Evolutionary conservation across 92 coral and sea anemone genomes (phyloP).

Genomic region (Phymanthus crucifer): DNA sequence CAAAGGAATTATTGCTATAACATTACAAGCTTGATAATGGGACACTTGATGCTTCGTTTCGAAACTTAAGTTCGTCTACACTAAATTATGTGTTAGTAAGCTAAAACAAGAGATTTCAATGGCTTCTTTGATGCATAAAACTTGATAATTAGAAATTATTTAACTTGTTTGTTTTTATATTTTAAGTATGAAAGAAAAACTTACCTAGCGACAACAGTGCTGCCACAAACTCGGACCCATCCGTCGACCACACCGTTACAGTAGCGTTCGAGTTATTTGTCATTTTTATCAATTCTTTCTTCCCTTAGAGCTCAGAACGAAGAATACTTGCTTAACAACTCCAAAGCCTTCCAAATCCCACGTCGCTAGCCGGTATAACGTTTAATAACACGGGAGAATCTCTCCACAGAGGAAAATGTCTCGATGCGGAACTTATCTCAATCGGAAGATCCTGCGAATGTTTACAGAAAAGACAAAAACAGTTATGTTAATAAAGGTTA

Average conservation of each 20-base stretch:
- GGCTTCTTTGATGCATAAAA: too few species aligned
- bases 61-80: too few species aligned
- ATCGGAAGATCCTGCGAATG: background rate
- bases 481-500: background rate
- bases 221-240: constrained; percentile 46
- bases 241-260: constrained; percentile 33
- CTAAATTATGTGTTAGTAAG: too few species aligned
- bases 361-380: background rate
- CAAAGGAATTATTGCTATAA: too few species aligned
- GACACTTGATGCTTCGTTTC: too few species aligned
- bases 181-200: background rate
- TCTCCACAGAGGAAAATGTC: too few species aligned
- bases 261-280: constrained; percentile 6
- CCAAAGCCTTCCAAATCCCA: background rate
- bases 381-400: too few species aligned
- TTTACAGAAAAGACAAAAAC: constrained; percentile 2
- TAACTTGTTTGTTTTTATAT: background rate
- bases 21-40: too few species aligned
- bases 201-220: constrained; percentile 46
- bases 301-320: background rate
- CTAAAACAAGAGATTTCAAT: too few species aligned
- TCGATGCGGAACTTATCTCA: background rate
- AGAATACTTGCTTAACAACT: background rate
- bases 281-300: background rate
- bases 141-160: too few species aligned